These are phyloP conservation scores for Apamea epomidion DNA, from an alignment of 2,888 invertebrate genomes.

Conservation along the genomic window DNA sequence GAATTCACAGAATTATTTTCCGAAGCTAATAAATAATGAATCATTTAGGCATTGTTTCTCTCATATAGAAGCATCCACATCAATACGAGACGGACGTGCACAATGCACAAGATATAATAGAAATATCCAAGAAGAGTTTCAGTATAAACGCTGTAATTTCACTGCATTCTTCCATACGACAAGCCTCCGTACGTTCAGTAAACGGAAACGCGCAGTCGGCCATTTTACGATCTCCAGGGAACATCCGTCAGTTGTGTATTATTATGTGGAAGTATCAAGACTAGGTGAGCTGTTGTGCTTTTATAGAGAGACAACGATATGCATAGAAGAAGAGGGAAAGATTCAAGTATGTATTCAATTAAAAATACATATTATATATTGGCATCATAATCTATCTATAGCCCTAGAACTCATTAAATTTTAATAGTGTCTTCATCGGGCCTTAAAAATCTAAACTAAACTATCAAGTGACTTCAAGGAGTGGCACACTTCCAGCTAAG, in stretches of 20 bases:
- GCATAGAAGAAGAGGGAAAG: background rate
- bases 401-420: too few relatives aligned
- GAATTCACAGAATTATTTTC: background rate
- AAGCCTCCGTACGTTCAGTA: conserved; percentile 4
- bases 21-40: background rate
- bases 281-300: background rate
- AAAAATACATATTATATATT: too few relatives aligned
- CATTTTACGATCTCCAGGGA: conserved; percentile 54
- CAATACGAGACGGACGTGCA: background rate
- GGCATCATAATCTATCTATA: background rate
- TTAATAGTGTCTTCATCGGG: background rate
- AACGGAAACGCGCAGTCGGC: conserved; percentile 43
- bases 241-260: conserved; percentile 6
- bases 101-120: background rate
- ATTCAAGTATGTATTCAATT: too few relatives aligned
- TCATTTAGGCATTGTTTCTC: too few relatives aligned
- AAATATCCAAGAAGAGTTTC: background rate
- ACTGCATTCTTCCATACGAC: conserved; percentile 28
- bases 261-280: conserved; percentile 16
- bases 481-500: background rate
- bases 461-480: background rate
- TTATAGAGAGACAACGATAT: background rate
- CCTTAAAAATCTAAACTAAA: background rate
- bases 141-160: conserved; percentile 30
- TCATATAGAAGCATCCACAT: too few relatives aligned